Evolutionary conservation across 2,113 vertebrate species (phyloP).

Genomic region (Chelonoidis abingdonii): DNA sequence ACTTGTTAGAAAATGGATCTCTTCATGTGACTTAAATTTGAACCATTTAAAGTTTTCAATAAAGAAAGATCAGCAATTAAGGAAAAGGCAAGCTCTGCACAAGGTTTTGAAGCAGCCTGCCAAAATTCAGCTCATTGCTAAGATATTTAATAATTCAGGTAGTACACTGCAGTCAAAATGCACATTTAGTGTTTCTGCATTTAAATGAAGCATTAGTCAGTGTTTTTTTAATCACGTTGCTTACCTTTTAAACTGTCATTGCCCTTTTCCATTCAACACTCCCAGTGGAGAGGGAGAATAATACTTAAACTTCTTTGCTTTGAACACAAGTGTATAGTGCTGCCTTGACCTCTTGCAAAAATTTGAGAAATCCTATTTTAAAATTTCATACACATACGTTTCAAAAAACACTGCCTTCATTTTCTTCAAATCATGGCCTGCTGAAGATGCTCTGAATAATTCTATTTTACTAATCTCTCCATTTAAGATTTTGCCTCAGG

Average conservation of each 20-base stretch:
- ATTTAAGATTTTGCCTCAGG: background rate
- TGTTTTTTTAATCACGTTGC: conserved; percentile 32
- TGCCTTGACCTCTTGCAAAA: background rate
- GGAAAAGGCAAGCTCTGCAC: conserved; percentile 47
- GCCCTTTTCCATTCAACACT: background rate
- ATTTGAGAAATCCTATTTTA: background rate
- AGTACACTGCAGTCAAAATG: conserved; percentile 32
- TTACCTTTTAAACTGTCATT: conserved; percentile 18
- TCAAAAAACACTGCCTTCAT: background rate
- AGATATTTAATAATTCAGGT: conserved; percentile 70
- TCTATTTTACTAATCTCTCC: background rate
- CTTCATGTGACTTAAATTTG: background rate
- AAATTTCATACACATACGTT: background rate
- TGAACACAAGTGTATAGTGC: background rate
- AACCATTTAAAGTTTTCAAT: background rate
- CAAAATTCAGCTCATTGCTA: conserved; percentile 55
- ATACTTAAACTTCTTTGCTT: background rate
- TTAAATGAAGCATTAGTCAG: conserved; percentile 45
- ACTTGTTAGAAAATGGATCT: background rate
- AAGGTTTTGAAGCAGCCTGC: conserved; percentile 35
- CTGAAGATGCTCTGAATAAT: background rate
- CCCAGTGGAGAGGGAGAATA: background rate
- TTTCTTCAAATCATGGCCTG: background rate
- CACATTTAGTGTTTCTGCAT: conserved; percentile 51
- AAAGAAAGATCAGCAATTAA: conserved; percentile 54